These are phyloP conservation scores for Orthochromis indermauri DNA, from an alignment of 2,113 vertebrate species.

Conservation along the genomic window DNA sequence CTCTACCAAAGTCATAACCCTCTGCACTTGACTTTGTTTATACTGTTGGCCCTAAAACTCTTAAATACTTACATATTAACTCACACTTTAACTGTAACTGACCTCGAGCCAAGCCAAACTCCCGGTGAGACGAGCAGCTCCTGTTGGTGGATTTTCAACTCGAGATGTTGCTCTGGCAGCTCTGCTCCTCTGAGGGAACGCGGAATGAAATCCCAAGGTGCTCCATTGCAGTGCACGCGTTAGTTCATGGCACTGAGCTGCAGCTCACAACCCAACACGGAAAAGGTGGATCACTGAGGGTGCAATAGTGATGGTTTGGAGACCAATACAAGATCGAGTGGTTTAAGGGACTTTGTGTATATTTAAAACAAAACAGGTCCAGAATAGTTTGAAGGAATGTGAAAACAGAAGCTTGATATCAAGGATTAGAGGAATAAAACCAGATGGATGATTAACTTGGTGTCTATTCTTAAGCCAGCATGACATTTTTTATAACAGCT, in stretches of 20 bases:
- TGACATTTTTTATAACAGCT: background rate
- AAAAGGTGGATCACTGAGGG: background rate
- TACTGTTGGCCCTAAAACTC: background rate
- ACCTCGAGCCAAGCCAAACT: background rate
- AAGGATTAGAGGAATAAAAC: background rate
- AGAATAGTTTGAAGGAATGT: background rate
- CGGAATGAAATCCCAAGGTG: background rate
- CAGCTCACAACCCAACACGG: background rate
- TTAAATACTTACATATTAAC: slow-evolving; percentile 44
- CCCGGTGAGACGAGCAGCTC: background rate
- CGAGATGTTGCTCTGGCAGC: background rate
- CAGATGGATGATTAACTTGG: slow-evolving; percentile 9
- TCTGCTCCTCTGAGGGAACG: slow-evolving; percentile 13
- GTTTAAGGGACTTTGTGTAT: background rate
- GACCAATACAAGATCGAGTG: background rate
- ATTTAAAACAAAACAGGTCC: background rate
- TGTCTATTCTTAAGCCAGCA: background rate
- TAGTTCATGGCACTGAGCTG: background rate
- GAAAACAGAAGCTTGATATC: background rate
- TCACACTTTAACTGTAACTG: background rate
- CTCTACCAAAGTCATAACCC: background rate
- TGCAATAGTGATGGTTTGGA: background rate
- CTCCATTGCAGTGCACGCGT: background rate
- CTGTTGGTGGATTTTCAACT: background rate
- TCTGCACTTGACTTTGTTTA: background rate